A percentile compares a stretch with the other conserved stretches of the same genome.
Conservation (phyloP, 2,797 vertebrate species). For the Meda fulgida region DNA sequence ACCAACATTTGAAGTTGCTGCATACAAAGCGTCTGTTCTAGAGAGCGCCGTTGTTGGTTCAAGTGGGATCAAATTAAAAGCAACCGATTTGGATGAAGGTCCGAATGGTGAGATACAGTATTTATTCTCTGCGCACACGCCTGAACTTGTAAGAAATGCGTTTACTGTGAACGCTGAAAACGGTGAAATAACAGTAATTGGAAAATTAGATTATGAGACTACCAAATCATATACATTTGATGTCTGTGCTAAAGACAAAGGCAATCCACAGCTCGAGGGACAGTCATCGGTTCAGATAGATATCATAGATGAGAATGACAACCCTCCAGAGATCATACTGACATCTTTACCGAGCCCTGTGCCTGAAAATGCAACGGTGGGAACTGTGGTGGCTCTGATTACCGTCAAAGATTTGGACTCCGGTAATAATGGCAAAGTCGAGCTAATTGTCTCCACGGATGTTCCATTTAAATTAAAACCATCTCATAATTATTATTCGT, state of each 20-base stretch:
- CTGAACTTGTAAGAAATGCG: constrained; percentile 34
- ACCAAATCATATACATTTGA: constrained; percentile 61
- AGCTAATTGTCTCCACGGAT: constrained; percentile 19
- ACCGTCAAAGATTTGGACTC: constrained; percentile 57
- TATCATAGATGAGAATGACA: constrained; percentile 76
- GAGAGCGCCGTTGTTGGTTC: constrained; percentile 50
- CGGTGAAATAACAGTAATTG: constrained; percentile 69
- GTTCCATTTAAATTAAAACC: constrained; percentile 54
- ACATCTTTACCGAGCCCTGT: constrained; percentile 72
- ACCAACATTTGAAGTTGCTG: constrained; percentile 57
- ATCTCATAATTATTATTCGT: constrained; percentile 51
- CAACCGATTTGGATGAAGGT: constrained; percentile 59
- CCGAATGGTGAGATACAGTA: constrained; percentile 59
- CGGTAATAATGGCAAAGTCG: constrained; percentile 53
- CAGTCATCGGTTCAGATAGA: constrained; percentile 73
- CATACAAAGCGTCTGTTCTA: constrained; percentile 53
- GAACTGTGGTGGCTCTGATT: constrained; percentile 59
- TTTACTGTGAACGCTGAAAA: constrained; percentile 64
- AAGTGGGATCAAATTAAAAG: constrained; percentile 50
- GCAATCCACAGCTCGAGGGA: constrained; percentile 65
- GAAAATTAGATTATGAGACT: constrained; percentile 72
- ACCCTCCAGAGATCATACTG: constrained; percentile 71
- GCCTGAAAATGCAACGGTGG: constrained; percentile 66
- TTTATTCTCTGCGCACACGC: constrained; percentile 48
- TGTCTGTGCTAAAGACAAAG: constrained; percentile 73